Evolutionary conservation across 2,888 invertebrate genomes (phyloP), one percentile per base, ranked within the genome.

Genomic region (Drosophila fulvimacula): DNA sequence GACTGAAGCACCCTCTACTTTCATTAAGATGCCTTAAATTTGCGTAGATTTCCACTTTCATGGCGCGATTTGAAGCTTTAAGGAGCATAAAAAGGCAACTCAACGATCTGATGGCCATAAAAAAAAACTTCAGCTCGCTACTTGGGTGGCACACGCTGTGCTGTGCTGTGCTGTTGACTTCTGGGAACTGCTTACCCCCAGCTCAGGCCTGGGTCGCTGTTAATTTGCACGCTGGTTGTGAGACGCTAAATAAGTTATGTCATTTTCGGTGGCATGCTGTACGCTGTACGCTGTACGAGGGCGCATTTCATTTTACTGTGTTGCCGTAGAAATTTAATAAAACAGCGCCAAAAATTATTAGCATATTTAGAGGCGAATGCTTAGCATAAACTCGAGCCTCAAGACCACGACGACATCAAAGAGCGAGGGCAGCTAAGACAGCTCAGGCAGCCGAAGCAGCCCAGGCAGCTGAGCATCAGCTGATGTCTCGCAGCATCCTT

Each of bases 251-350:
- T 78, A 85, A 85, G 70, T 86, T 83, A 84, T 83, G 82, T 80
- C 76, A 82, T 74, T 85, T 77, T 56, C 11, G 27, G n/a, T 1
- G 38, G 21, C n/a, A 15, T 11, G 30, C 24, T 36, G 39, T 24
- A 32, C 30, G 39, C n/a, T n/a, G n/a, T n/a, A 15, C 15, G 30
- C 24, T 36, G 39, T 24, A 32, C 30, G 39, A 42, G 38, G 36
- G 61, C 46, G 61, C 60, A 69, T 82, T 78, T 86, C 65, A 64
- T 81, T 79, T 88, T 56, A 68, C 73, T 72, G 73, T 58, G 75
- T 70, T 79, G 77, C 81, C 73, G 79, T 84, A 73, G 77, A 87
- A 86, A 86, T 88, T 87, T 86, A 86, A 88, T 88, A 86, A 88
- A 76, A 70, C 76, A 77, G 64, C 72, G 71, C 68, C 71, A 73